Percentiles rank a stretch among this genome's conserved stretches.
Conservation (phyloP, 2,888 invertebrate species). For the Diplolepis rosae region DNA sequence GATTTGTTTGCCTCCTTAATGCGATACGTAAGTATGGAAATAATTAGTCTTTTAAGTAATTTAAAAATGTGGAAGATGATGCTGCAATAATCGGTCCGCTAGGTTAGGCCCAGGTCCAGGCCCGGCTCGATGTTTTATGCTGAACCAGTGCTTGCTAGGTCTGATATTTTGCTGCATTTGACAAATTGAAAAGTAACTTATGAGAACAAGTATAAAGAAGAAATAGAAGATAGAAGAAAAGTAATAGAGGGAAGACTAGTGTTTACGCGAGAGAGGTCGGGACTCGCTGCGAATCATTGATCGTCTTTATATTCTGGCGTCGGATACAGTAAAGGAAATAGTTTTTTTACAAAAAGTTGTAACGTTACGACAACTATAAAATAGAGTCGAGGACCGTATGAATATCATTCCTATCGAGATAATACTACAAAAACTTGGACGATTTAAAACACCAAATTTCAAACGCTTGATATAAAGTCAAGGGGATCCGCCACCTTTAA, state of each 20-base stretch:
- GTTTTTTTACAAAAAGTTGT: neutral
- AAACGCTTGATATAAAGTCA: no score
- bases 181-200: neutral
- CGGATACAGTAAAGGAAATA: constrained; percentile 13
- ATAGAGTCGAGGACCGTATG: neutral
- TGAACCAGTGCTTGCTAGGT: no score
- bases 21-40: neutral
- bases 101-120: no score
- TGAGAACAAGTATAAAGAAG: neutral
- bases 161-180: no score
- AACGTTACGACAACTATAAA: neutral
- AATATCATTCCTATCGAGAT: neutral
- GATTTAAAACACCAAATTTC: no score
- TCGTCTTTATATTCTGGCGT: neutral
- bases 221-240: neutral
- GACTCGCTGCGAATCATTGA: neutral
- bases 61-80: no score
- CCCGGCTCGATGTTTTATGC: no score
- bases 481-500: no score
- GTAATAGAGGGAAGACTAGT: neutral
- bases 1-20: neutral
- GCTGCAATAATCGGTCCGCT: no score
- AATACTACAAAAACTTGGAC: neutral
- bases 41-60: no score
- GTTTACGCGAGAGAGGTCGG: neutral